Percentiles rank a stretch among this genome's conserved stretches.
phyloP scores from a whole-genome alignment of 2,797 vertebrate species.

The Gambusia yucatana region DNA sequence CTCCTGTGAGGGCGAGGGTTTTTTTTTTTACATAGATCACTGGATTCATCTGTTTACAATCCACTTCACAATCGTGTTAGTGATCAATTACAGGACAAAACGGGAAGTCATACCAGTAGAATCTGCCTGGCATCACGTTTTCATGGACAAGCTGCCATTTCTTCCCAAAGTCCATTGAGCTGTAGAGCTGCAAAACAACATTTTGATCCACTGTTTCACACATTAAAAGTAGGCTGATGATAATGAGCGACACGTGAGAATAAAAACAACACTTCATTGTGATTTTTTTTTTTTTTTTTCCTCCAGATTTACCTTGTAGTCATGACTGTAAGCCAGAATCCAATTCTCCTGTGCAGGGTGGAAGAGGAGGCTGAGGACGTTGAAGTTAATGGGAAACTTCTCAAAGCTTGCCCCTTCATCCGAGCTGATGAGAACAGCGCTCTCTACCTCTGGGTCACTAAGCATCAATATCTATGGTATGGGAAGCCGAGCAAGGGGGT shows the following conservation, averaged over 20 bases:
- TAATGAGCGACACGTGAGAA: background rate
- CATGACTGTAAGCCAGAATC: conserved; percentile 94
- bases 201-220: background rate
- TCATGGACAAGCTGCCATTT: conserved; percentile 95
- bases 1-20: conserved; percentile 27
- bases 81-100: conserved; percentile 55
- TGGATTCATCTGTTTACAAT: conserved; percentile 42
- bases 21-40: conserved; percentile 55
- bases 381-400: conserved; percentile 93
- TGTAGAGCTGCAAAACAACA: conserved; percentile 88
- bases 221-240: background rate
- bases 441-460: conserved; percentile 95
- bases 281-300: conserved; percentile 15
- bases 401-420: conserved; percentile 97
- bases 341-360: conserved; percentile 94
- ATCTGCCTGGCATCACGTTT: conserved; percentile 92
- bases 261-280: background rate
- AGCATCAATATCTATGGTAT: conserved; percentile 93
- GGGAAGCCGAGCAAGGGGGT: conserved; percentile 45
- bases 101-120: conserved; percentile 91
- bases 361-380: conserved; percentile 94
- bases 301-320: conserved; percentile 87
- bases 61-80: conserved; percentile 61
- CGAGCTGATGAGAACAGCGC: conserved; percentile 93
- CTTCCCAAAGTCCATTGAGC: conserved; percentile 94